A percentile compares a stretch with the other conserved stretches of the same genome.
These are phyloP conservation scores for Reticulitermes speratus DNA, from an alignment of 1,140 invertebrate species.

Conservation along the genomic window DNA sequence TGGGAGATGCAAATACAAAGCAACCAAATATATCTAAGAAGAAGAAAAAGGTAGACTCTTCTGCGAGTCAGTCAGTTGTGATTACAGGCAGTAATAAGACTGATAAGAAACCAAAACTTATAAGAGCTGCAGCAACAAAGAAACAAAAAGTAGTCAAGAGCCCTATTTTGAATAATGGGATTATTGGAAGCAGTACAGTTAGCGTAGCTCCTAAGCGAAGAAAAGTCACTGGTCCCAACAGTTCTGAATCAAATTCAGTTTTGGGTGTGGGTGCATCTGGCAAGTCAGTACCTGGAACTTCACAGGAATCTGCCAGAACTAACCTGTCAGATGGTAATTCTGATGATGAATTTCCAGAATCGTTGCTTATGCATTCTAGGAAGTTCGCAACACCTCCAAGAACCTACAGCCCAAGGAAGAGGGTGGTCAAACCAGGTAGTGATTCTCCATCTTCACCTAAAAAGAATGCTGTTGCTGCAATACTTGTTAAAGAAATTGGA, in stretches of 20 bases:
- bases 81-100: neutral
- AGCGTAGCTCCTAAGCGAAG: neutral
- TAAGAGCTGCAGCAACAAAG: neutral
- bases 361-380: neutral
- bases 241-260: neutral
- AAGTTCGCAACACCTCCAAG: conserved; percentile 24
- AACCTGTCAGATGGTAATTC: conserved; percentile 5
- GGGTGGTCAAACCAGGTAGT: neutral
- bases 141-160: neutral
- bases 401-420: conserved; percentile 30
- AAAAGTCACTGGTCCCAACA: neutral
- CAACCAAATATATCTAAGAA: conserved; percentile 8
- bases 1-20: conserved; percentile 12
- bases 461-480: conserved; percentile 1
- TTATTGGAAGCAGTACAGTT: neutral
- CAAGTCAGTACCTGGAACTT: neutral
- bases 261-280: neutral
- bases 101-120: conserved; percentile 20
- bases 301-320: neutral
- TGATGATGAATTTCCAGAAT: conserved; percentile 6
- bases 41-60: neutral
- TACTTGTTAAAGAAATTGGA: neutral
- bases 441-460: neutral
- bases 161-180: neutral
- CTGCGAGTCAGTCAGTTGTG: neutral